Conservation (phyloP, 1,140 invertebrate species). For the Drosophila rufa region DNA sequence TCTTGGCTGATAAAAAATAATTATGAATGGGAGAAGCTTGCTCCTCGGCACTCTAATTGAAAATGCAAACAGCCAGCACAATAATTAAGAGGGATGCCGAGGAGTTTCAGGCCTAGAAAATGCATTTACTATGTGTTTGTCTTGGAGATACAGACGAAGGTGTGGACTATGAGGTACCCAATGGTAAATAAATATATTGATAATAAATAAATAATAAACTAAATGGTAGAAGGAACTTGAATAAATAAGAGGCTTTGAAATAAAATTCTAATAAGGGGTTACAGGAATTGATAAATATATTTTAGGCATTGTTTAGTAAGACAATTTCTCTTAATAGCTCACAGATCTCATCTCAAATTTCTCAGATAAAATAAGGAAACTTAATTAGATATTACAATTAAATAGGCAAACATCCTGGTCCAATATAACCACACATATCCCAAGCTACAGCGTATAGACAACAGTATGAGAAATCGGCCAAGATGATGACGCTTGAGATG, state of each 20-base stretch:
- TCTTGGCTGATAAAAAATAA: slow-evolving; percentile 78
- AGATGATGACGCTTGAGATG: slow-evolving; percentile 32
- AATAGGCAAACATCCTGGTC: too few species aligned
- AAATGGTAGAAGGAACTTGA: neutral
- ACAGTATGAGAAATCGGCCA: slow-evolving; percentile 68
- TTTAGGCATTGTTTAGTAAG: too few species aligned
- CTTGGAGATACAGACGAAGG: too few species aligned
- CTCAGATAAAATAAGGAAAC: too few species aligned
- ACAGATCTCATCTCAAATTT: too few species aligned
- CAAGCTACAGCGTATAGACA: slow-evolving; percentile 2
- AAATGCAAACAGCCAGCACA: slow-evolving; percentile 71
- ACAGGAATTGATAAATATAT: too few species aligned
- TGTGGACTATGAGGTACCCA: neutral
- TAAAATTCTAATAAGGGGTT: too few species aligned
- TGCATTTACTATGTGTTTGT: slow-evolving; percentile 12
- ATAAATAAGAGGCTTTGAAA: too few species aligned
- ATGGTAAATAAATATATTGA: neutral
- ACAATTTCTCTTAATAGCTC: too few species aligned
- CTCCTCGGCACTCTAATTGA: slow-evolving; percentile 62
- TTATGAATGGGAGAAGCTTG: slow-evolving; percentile 69
- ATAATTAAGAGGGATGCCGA: slow-evolving; percentile 19
- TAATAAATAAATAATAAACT: too few species aligned
- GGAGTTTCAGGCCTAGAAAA: slow-evolving; percentile 7
- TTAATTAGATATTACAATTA: too few species aligned
- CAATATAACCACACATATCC: neutral